A percentile compares a stretch with the other conserved stretches of the same genome.
These are phyloP conservation scores for Orussus abietinus DNA, from an alignment of 1,140 invertebrate genomes.

Conservation along the genomic window DNA sequence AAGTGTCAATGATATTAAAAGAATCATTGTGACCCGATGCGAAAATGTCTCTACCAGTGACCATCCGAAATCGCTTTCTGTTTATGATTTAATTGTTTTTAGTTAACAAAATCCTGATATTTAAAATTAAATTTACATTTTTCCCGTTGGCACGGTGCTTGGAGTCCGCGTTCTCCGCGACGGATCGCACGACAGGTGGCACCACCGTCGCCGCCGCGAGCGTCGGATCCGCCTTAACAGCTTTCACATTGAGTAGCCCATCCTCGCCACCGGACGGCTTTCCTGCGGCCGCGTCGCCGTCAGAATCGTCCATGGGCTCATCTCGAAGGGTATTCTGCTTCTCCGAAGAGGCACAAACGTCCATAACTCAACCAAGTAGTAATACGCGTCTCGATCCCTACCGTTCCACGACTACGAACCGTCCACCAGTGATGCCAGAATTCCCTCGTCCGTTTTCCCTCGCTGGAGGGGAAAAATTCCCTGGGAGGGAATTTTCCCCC, in stretches of 20 bases:
- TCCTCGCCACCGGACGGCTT: constrained; percentile 26
- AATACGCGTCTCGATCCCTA: constrained; percentile 19
- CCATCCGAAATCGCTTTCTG: no score
- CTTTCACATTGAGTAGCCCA: constrained; percentile 28
- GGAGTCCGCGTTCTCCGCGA: constrained; percentile 23
- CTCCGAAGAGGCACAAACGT: constrained; percentile 31
- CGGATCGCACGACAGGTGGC: constrained; percentile 28
- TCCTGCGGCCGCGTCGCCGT: constrained; percentile 19
- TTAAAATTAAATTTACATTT: constrained; percentile 23
- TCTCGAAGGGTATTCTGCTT: constrained; percentile 33
- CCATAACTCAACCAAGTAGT: constrained; percentile 34
- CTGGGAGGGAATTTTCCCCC: no score
- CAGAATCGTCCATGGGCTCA: constrained; percentile 33
- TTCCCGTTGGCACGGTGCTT: constrained; percentile 20
- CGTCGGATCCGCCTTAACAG: constrained; percentile 36
- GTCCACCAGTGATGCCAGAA: no score
- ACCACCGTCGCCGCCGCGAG: constrained; percentile 29
- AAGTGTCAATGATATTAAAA: constrained; percentile 1
- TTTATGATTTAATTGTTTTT: no score
- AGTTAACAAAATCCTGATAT: not conserved
- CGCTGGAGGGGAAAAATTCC: no score
- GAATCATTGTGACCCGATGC: no score
- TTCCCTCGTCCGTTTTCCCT: no score
- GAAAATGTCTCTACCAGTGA: no score
- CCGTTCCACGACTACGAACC: constrained; percentile 25